These are phyloP conservation scores for Steinernema khuongi DNA, from an alignment of 1,140 invertebrate species.

Conservation along the genomic window DNA sequence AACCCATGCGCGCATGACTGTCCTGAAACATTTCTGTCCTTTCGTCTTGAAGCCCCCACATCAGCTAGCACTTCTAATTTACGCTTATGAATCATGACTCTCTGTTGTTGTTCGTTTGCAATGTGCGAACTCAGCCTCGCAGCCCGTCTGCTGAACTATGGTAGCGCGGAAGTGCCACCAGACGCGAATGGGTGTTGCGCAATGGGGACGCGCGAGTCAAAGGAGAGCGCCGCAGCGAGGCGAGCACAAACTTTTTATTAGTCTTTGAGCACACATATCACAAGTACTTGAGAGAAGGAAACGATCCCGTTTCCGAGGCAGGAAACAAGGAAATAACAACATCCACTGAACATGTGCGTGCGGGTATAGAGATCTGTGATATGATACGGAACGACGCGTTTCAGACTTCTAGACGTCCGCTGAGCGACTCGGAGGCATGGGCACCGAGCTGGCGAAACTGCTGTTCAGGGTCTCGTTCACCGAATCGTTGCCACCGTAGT, in stretches of 20 bases:
- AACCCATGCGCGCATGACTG: too few relatives aligned
- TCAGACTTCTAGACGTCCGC: not conserved
- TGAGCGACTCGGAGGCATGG: not conserved
- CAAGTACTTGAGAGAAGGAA: not conserved
- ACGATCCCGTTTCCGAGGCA: not conserved
- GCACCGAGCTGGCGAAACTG: slow-evolving; percentile 4
- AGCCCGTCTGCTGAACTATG: too few relatives aligned
- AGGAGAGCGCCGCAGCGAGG: not conserved
- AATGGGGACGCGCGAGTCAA: not conserved
- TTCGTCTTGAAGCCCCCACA: too few relatives aligned
- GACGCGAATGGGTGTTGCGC: too few relatives aligned
- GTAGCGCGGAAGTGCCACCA: too few relatives aligned
- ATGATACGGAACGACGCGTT: not conserved
- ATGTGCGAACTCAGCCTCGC: too few relatives aligned
- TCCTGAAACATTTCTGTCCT: too few relatives aligned
- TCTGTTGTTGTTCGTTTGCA: too few relatives aligned
- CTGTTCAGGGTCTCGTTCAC: slow-evolving; percentile 2
- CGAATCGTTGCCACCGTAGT: not conserved
- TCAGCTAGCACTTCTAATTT: too few relatives aligned
- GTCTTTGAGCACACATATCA: slow-evolving; percentile 6
- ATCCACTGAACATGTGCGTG: not conserved
- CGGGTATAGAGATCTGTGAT: slow-evolving; percentile 5
- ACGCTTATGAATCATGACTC: too few relatives aligned
- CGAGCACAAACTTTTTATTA: not conserved
- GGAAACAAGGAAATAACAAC: not conserved